Evolutionary conservation across 2,113 vertebrate species (phyloP), one percentile per base, ranked within the genome.

Genomic region (Triplophysa tibetana): DNA sequence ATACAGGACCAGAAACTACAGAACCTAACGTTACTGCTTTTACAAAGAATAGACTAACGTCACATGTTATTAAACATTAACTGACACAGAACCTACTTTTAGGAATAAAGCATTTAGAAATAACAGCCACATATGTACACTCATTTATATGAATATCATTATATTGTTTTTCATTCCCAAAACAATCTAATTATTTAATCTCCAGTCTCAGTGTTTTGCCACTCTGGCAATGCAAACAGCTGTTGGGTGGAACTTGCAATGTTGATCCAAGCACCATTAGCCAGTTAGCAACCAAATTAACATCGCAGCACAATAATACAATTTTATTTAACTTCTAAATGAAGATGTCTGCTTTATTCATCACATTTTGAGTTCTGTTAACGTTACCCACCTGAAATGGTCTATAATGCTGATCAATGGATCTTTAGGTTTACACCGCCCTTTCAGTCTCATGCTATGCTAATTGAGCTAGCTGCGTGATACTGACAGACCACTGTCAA

Each of bases 381-480:
- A 38, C 33, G 33, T 58, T 54, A 65, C 75, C 19, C 24, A 77
- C 75, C 75, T 77, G 62, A 65, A 54, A 65, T 12, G 24, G 75
- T 66, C 65, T 77, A 24, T n/a, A 66, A 38, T 38, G 48, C 45
- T 52, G 43, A 21, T 45, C 60, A 19, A 24, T 7, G 23, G 45
- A 38, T 65, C 43, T 54, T 52, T 54, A n/a, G n/a, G 41, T 63
- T 38, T 63, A 21, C 61, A 33, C 61, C 74, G 61, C 60, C 61
- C 74, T 52, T 61, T 76, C 61, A 8, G 24, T 23, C 48, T 77
- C 75, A 77, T 77, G 74, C 74, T 75, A 75, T 41, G 72, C 72
- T 75, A 75, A 62, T 13, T 7, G 14, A 48, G 61, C 60, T 64
- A 64, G 43, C 41, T 26, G 61, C 41, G 4, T 43, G 23, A 70